Evolutionary conservation across 2,888 invertebrate genomes (phyloP).

Genomic region (Choristoneura rosaceana): DNA sequence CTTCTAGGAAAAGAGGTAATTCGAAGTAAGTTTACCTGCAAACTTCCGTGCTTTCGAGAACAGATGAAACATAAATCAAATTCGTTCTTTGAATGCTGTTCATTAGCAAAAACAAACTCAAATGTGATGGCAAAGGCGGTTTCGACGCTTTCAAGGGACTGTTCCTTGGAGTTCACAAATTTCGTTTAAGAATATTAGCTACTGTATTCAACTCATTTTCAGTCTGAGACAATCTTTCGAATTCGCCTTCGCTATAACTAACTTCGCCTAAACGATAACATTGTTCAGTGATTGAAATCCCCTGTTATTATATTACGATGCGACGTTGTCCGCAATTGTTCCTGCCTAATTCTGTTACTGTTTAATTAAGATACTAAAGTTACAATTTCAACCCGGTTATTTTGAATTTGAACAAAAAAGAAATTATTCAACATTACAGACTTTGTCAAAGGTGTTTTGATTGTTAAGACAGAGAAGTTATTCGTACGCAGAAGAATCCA

Average conservation of each 20-base stretch:
- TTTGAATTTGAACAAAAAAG: not conserved
- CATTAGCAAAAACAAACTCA: no score
- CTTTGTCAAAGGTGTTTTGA: no score
- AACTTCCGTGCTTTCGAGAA: not conserved
- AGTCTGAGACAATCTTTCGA: constrained; percentile 14
- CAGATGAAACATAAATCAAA: not conserved
- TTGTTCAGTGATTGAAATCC: constrained; percentile 24
- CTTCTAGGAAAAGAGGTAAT: not conserved
- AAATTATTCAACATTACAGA: not conserved
- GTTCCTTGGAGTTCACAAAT: not conserved
- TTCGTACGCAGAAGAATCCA: no score
- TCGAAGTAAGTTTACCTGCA: not conserved
- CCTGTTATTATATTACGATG: constrained; percentile 17
- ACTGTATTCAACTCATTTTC: constrained; percentile 12
- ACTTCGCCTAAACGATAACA: constrained; percentile 23
- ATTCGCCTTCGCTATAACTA: constrained; percentile 5
- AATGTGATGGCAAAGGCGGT: not conserved
- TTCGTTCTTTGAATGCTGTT: no score
- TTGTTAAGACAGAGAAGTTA: no score
- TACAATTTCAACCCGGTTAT: not conserved
- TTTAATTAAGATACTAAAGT: constrained; percentile 17
- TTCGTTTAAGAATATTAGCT: not conserved
- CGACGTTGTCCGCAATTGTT: constrained; percentile 6
- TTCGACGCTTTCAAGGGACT: not conserved
- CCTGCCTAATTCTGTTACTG: constrained; percentile 13